Conservation (phyloP, 2,888 invertebrate genomes). For the Ornithoptera priamus region DNA sequence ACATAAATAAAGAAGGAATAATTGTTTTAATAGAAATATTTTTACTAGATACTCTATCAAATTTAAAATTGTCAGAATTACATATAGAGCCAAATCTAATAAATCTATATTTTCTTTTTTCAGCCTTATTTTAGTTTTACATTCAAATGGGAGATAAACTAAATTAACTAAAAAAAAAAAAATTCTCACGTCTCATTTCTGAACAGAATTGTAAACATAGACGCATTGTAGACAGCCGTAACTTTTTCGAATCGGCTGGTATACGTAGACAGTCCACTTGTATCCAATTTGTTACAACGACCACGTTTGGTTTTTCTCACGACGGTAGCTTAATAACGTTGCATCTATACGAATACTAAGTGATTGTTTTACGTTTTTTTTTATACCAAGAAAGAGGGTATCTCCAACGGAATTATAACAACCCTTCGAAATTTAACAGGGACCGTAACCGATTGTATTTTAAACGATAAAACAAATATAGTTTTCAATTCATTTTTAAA, state of each 20-base stretch:
- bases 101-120: too few species aligned
- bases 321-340: constrained; percentile 42
- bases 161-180: background rate
- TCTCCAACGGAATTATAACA: constrained; percentile 20
- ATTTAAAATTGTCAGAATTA: too few species aligned
- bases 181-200: constrained; percentile 24
- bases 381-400: constrained; percentile 18
- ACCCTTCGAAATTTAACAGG: constrained; percentile 10
- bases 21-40: too few species aligned
- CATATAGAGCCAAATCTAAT: too few species aligned
- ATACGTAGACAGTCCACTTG: constrained; percentile 31
- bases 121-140: too few species aligned
- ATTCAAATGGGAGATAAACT: too few species aligned
- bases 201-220: constrained; percentile 18
- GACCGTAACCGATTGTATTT: background rate
- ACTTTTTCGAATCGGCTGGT: constrained; percentile 22
- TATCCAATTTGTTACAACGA: constrained; percentile 36
- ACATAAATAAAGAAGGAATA: too few species aligned
- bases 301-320: constrained; percentile 41
- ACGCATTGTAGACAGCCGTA: constrained; percentile 22
- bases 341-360: constrained; percentile 39
- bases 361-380: constrained; percentile 18
- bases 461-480: background rate
- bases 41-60: too few species aligned
- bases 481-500: background rate